Evolutionary conservation across 2,797 vertebrate genomes (phyloP).

Genomic region (Cyprinella venusta): DNA sequence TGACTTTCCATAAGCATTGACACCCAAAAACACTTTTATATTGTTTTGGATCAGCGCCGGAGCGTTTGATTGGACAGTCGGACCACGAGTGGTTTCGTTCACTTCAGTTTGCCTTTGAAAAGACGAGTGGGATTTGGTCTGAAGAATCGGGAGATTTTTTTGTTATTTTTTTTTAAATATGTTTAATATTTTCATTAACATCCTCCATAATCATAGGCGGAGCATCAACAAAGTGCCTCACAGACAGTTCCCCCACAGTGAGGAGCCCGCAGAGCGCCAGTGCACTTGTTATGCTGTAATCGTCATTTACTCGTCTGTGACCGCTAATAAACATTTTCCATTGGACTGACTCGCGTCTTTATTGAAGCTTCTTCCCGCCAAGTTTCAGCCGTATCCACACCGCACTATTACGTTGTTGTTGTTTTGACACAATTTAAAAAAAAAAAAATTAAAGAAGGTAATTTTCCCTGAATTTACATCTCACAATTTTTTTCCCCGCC

Average conservation of each 20-base stretch:
- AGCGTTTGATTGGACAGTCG: background rate
- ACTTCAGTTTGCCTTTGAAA: conserved; percentile 30
- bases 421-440: too few relatives aligned
- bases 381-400: background rate
- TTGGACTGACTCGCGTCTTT: background rate
- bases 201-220: background rate
- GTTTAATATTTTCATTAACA: conserved; percentile 4
- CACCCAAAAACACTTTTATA: background rate
- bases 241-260: background rate
- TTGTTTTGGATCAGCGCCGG: background rate
- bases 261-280: background rate
- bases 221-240: conserved; percentile 44
- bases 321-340: conserved; percentile 26
- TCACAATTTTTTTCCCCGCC: background rate
- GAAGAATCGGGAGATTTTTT: conserved; percentile 22
- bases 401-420: too few relatives aligned
- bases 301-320: background rate
- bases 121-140: background rate
- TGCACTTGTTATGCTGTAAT: conserved; percentile 15
- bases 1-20: background rate
- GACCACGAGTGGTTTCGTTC: background rate
- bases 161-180: conserved; percentile 12
- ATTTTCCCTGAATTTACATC: background rate
- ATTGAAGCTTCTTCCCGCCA: background rate
- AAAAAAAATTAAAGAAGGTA: too few relatives aligned